Evolutionary conservation across 2,888 invertebrate genomes (phyloP), one percentile per base, ranked within the genome.

Genomic region (Polymixis lichenea): DNA sequence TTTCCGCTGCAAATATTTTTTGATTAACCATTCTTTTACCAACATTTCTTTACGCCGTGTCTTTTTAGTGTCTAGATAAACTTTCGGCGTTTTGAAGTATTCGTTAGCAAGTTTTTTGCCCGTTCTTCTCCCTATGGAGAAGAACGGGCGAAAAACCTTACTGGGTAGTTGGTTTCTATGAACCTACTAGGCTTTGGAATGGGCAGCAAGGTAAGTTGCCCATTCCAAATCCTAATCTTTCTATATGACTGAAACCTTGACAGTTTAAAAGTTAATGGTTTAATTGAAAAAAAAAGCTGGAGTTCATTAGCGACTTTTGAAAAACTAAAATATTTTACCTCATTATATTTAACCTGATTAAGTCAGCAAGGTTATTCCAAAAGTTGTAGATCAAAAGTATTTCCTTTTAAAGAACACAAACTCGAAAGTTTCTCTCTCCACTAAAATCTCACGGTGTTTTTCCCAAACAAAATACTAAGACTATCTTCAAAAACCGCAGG

Each of bases 401-500:
- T 51, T 51, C 6, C 6, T 22, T 51, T 28, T 51, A 46, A 25
- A 19, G 6, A 25, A 28, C 25, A 51, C 28, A 51, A 32, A 3
- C 28, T 3, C 6, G 15, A 1, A 53, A 51, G n/a, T 22, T 79
- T 43, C 1, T 68, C 43, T 46, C 32, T 13, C n/a, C n/a, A 51
- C 19, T 68, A 55, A 60, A 82, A 68, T 28, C 13, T 58, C 60
- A 53, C 53, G 53, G 46, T 19, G 9, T 56, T 11, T 51, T n/a
- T n/a, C 61, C 60, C 4, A 19, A n/a, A 53, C 19, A 68, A 66
- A 66, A 71, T 38, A 72, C n/a, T 80, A 78, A 83, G 17, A 80
- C 62, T 13, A 32, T 19, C 15, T 77, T 77, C 9, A 69, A 61
- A 78, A 55, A 60, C 7, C 56, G 56, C 81, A 93, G 93, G 91